These are phyloP conservation scores for Ceratina calcarata DNA, from an alignment of 1,140 invertebrate species.

Conservation along the genomic window DNA sequence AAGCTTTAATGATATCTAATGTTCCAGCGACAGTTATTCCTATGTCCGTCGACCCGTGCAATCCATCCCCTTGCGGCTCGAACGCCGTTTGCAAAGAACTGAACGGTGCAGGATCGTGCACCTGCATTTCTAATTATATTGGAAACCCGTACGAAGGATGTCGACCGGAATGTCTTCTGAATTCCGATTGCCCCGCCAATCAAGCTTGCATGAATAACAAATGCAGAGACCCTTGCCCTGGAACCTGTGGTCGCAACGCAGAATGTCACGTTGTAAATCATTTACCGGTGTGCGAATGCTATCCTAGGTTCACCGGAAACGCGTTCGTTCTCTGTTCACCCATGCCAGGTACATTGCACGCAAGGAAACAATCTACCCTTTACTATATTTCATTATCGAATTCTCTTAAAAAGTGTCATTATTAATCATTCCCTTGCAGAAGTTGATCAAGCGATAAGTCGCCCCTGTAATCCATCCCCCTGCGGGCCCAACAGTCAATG, in stretches of 20 bases:
- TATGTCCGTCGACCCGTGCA: constrained; percentile 63
- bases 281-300: constrained; percentile 86
- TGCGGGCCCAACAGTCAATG: constrained; percentile 82
- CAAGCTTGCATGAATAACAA: constrained; percentile 84
- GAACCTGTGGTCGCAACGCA: constrained; percentile 86
- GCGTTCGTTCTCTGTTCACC: constrained; percentile 48
- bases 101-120: constrained; percentile 83
- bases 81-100: constrained; percentile 85
- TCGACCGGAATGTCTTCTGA: constrained; percentile 86
- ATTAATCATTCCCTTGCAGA: constrained; percentile 40
- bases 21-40: constrained; percentile 17
- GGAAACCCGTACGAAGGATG: constrained; percentile 80
- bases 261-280: constrained; percentile 87
- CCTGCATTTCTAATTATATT: constrained; percentile 77
- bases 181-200: constrained; percentile 84
- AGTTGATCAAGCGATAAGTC: constrained; percentile 76
- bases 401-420: not conserved
- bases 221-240: constrained; percentile 83
- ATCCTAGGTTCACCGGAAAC: constrained; percentile 84
- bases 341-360: constrained; percentile 31
- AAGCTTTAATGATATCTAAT: not conserved
- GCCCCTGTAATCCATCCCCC: constrained; percentile 80
- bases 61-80: constrained; percentile 80
- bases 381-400: not conserved
- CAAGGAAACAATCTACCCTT: not conserved